These are phyloP conservation scores for Oryzias woworae DNA, from an alignment of 2,113 vertebrate species.

Conservation along the genomic window DNA sequence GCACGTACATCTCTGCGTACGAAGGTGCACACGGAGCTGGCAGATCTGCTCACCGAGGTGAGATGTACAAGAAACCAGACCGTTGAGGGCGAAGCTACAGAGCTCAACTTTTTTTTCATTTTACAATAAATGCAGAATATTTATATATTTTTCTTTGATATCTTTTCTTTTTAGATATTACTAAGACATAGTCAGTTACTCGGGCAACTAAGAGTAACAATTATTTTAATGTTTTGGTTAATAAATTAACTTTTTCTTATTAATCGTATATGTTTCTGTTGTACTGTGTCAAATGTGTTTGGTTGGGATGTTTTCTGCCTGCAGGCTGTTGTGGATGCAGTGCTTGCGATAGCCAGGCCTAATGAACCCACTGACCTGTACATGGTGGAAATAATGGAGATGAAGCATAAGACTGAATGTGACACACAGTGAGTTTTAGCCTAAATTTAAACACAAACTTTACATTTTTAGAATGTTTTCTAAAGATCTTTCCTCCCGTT, in stretches of 20 bases:
- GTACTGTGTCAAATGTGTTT: no score
- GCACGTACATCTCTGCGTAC: slow-evolving; percentile 93
- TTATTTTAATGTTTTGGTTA: no score
- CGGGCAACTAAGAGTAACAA: no score
- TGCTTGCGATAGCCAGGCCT: slow-evolving; percentile 86
- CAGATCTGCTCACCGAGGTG: slow-evolving; percentile 94
- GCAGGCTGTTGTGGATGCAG: slow-evolving; percentile 94
- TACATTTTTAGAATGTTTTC: no score
- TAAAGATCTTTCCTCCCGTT: background rate
- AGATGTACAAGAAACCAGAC: background rate
- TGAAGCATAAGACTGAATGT: slow-evolving; percentile 97
- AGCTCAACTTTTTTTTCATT: background rate
- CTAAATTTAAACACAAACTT: background rate
- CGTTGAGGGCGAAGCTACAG: background rate
- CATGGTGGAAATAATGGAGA: slow-evolving; percentile 99
- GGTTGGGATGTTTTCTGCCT: background rate
- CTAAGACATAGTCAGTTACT: no score
- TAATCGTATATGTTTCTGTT: background rate
- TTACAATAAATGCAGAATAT: background rate
- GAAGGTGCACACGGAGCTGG: slow-evolving; percentile 91
- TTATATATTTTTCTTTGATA: no score
- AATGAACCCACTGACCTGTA: slow-evolving; percentile 91
- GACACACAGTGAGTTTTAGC: slow-evolving; percentile 87
- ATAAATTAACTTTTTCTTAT: background rate
- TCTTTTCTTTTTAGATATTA: no score